phyloP scores from a whole-genome alignment of 2,797 vertebrate species.

The Microctenopoma lineatum region DNA sequence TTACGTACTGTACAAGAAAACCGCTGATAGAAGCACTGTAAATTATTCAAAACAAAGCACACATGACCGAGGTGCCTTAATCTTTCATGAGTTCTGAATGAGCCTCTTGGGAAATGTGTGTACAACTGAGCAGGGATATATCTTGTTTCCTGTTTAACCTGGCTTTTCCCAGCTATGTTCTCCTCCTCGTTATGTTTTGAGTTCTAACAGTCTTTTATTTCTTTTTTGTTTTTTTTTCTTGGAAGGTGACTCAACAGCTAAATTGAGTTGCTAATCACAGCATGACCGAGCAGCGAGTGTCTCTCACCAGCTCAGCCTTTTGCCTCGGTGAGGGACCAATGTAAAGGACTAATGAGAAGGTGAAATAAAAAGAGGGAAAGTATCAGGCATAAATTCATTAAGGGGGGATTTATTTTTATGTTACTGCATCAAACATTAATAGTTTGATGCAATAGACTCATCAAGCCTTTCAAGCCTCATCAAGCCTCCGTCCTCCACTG shows the following conservation, averaged over 20 bases:
- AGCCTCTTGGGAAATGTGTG: slow-evolving; percentile 5
- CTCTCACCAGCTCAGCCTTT: slow-evolving; percentile 41
- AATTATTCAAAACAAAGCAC: slow-evolving; percentile 38
- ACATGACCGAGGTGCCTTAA: slow-evolving; percentile 24
- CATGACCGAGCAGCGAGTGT: slow-evolving; percentile 23
- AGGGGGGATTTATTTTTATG: background rate
- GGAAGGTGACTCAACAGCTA: slow-evolving; percentile 30
- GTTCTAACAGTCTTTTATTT: slow-evolving; percentile 1
- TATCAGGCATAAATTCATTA: background rate
- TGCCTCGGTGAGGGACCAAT: slow-evolving; percentile 9
- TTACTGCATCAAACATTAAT: background rate
- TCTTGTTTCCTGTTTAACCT: slow-evolving; percentile 24
- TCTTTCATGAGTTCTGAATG: slow-evolving; percentile 42
- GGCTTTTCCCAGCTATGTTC: background rate
- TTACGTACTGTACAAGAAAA: background rate
- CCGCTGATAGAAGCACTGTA: background rate
- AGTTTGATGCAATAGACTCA: slow-evolving; percentile 1
- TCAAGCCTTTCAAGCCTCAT: background rate
- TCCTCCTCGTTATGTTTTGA: slow-evolving; percentile 26
- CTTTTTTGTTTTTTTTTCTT: background rate
- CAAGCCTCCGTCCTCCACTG: background rate
- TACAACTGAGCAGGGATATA: background rate
- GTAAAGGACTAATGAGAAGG: slow-evolving; percentile 21
- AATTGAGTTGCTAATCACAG: slow-evolving; percentile 35
- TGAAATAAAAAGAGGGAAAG: background rate